A percentile compares a stretch with the other conserved stretches of the same genome.
Evolutionary conservation across 2,888 invertebrate genomes (phyloP).

Genomic region (Sinelater perroti): DNA sequence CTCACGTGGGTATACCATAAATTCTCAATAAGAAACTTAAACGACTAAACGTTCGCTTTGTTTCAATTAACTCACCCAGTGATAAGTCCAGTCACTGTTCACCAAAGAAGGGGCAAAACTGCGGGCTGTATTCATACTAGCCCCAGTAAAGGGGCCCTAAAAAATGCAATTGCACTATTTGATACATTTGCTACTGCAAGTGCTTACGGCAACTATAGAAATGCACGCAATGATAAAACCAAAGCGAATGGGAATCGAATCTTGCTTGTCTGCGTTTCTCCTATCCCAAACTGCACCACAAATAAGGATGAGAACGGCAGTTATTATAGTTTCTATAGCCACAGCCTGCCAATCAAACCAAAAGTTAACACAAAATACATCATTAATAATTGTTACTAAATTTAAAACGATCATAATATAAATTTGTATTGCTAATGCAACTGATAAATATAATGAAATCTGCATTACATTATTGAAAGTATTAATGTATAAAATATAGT

Average conservation of each 20-base stretch:
- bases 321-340: slow-evolving; percentile 71
- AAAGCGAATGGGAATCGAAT: slow-evolving; percentile 73
- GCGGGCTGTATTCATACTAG: slow-evolving; percentile 75
- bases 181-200: not conserved
- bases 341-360: slow-evolving; percentile 69
- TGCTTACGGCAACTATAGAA: slow-evolving; percentile 71
- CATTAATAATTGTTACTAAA: not conserved
- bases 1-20: not conserved
- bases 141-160: slow-evolving; percentile 76
- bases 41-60: not conserved
- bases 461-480: too few species aligned
- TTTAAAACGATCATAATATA: not conserved
- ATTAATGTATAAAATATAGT: too few species aligned
- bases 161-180: slow-evolving; percentile 40
- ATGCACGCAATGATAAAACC: slow-evolving; percentile 72
- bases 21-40: too few species aligned
- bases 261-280: slow-evolving; percentile 69
- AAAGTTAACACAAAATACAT: too few species aligned
- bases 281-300: slow-evolving; percentile 79
- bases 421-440: too few species aligned
- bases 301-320: slow-evolving; percentile 70
- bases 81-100: slow-evolving; percentile 69
- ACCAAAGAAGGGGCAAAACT: slow-evolving; percentile 76
- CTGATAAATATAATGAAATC: too few species aligned
- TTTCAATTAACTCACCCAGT: slow-evolving; percentile 67